A percentile compares a stretch with the other conserved stretches of the same genome.
These are phyloP conservation scores for Lasiurus cinereus DNA, from an alignment of 2,113 vertebrate genomes.

Conservation along the genomic window DNA sequence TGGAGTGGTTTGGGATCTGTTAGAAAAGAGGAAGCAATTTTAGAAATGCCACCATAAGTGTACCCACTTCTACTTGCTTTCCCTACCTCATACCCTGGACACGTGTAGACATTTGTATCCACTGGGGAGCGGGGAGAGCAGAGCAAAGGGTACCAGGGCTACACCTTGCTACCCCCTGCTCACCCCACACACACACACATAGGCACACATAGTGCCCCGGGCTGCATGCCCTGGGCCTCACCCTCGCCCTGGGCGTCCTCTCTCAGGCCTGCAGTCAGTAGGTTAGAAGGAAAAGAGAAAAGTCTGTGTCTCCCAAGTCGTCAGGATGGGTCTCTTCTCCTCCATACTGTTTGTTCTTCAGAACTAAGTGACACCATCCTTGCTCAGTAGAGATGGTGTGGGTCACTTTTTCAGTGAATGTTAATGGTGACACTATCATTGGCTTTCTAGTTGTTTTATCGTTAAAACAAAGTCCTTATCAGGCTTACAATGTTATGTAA, in stretches of 20 bases:
- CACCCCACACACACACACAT: too few relatives aligned
- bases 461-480: not conserved
- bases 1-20: not conserved
- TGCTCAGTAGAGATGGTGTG: not conserved
- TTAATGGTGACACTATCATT: not conserved
- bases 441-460: not conserved
- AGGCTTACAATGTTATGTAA: not conserved
- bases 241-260: fast-evolving
- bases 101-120: not conserved
- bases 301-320: not conserved
- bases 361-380: not conserved
- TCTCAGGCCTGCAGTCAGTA: fast-evolving
- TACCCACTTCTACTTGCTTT: not conserved
- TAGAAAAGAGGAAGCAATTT: not conserved
- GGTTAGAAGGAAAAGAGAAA: not conserved
- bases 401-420: not conserved
- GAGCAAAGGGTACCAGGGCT: not conserved
- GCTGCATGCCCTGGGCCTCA: not conserved
- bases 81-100: not conserved
- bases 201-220: not conserved
- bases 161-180: fast-evolving
- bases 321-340: not conserved
- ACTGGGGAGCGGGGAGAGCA: not conserved
- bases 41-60: not conserved
- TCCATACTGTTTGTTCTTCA: not conserved